phyloP scores from a whole-genome alignment of 2,797 vertebrate species.

The Hemibagrus guttatus region DNA sequence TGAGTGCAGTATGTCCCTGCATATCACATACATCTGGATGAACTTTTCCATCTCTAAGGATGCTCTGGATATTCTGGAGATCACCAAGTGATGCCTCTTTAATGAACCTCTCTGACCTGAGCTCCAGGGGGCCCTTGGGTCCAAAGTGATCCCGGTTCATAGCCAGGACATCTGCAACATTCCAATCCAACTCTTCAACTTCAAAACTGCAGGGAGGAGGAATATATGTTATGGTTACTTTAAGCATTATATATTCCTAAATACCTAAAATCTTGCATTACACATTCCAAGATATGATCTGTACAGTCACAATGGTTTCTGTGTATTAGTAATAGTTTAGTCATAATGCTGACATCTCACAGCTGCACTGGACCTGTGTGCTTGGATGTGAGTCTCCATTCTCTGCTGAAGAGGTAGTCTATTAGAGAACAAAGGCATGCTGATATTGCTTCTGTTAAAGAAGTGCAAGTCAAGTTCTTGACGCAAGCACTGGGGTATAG shows the following conservation, averaged over 20 bases:
- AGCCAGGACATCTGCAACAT: slow-evolving; percentile 72
- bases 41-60: slow-evolving; percentile 68
- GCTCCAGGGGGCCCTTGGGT: slow-evolving; percentile 75
- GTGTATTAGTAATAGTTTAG: neutral
- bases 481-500: slow-evolving; percentile 69
- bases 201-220: slow-evolving; percentile 58
- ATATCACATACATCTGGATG: slow-evolving; percentile 80
- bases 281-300: neutral
- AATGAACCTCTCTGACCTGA: slow-evolving; percentile 74
- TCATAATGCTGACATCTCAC: neutral
- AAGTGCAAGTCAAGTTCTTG: slow-evolving; percentile 74
- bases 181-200: slow-evolving; percentile 64
- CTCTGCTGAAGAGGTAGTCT: slow-evolving; percentile 67
- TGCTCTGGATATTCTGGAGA: slow-evolving; percentile 59
- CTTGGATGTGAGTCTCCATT: slow-evolving; percentile 76
- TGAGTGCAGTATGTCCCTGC: slow-evolving; percentile 77
- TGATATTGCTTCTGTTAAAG: slow-evolving; percentile 65
- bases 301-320: neutral
- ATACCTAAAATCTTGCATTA: neutral
- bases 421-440: slow-evolving; percentile 47
- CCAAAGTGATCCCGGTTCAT: slow-evolving; percentile 71
- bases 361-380: slow-evolving; percentile 75
- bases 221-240: neutral
- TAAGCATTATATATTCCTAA: neutral
- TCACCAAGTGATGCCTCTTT: slow-evolving; percentile 72